A percentile compares a stretch with the other conserved stretches of the same genome.
Conservation (phyloP, 2,888 invertebrate genomes). For the Pachycephus smyrnensis region DNA sequence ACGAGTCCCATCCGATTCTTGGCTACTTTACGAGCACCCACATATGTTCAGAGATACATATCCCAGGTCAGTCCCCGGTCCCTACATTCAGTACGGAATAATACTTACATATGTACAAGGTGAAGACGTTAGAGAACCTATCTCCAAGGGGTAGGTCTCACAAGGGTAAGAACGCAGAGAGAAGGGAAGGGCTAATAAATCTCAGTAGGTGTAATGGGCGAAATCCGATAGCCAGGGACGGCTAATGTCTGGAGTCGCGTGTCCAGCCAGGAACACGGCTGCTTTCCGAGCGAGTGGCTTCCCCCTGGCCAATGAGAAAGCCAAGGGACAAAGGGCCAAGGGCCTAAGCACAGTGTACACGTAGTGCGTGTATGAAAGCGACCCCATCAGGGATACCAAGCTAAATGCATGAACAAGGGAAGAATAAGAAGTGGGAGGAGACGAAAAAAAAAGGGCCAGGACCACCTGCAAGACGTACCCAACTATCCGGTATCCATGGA, state of each 20-base stretch:
- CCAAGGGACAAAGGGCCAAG: not conserved
- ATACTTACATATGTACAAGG: not conserved
- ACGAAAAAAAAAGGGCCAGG: not conserved
- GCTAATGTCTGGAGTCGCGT: conserved; percentile 38
- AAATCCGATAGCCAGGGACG: conserved; percentile 45
- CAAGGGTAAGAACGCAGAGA: conserved; percentile 11
- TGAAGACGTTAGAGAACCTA: not conserved
- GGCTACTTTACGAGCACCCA: not conserved
- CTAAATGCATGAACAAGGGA: not conserved
- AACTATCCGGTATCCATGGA: not conserved
- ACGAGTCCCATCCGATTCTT: not conserved
- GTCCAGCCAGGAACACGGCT: conserved; percentile 26
- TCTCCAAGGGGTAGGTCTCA: not conserved
- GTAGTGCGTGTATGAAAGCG: not conserved
- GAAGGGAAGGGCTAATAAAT: conserved; percentile 43
- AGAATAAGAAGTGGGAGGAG: not conserved
- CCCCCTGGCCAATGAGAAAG: not conserved
- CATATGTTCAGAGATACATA: not conserved
- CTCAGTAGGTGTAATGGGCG: conserved; percentile 47
- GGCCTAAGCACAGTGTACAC: not conserved
- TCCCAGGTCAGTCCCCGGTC: not conserved
- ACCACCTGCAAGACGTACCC: conserved; percentile 5
- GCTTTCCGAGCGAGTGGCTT: not conserved
- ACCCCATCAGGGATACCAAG: not conserved
- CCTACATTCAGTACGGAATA: not conserved